Evolutionary conservation across 2,113 vertebrate species (phyloP).

Genomic region (Stigmatopora nigra): DNA sequence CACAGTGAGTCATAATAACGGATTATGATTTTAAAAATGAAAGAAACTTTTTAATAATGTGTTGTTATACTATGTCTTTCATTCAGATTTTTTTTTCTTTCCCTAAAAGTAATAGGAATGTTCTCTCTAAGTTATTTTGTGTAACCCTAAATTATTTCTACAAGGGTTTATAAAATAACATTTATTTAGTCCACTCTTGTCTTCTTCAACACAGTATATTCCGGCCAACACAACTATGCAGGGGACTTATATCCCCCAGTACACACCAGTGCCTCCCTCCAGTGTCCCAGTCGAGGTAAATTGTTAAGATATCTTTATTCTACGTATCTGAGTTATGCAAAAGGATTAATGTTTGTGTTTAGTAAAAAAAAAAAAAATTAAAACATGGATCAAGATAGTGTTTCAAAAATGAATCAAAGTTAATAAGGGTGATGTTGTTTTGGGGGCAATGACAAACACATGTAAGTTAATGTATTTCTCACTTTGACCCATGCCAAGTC

Average conservation of each 20-base stretch:
- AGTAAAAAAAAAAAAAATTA: not conserved
- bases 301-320: not conserved
- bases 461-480: not conserved
- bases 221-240: constrained; percentile 82
- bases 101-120: not conserved
- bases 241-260: constrained; percentile 84
- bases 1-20: constrained; percentile 67
- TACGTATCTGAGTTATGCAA: not conserved
- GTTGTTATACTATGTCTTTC: not conserved
- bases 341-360: not conserved
- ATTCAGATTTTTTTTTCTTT: not conserved
- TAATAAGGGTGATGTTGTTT: not conserved
- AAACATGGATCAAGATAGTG: not conserved
- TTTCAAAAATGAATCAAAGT: not conserved
- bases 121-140: not conserved
- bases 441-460: not conserved
- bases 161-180: not conserved
- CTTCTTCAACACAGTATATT: constrained; percentile 72
- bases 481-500: not conserved
- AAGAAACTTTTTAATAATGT: not conserved
- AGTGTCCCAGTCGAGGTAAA: constrained; percentile 79
- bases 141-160: not conserved
- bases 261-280: constrained; percentile 79
- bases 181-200: constrained; percentile 18
- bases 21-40: not conserved